Percentiles rank a stretch among this genome's conserved stretches.
phyloP scores from a whole-genome alignment of 2,888 invertebrate species.

The Busseola fusca region DNA sequence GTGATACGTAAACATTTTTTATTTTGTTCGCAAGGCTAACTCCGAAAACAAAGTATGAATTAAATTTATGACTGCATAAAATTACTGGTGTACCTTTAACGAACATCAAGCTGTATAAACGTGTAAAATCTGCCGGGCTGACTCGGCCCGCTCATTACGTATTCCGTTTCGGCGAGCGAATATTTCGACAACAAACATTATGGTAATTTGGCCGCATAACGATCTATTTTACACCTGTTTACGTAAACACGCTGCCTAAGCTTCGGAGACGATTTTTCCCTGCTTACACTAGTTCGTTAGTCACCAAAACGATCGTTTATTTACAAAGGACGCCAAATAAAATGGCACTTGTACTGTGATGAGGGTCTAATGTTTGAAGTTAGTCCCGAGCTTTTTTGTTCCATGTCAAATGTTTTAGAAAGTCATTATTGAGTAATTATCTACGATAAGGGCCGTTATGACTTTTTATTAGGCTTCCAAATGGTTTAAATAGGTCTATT shows the following conservation, averaged over 20 bases:
- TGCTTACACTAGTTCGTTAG: conserved; percentile 68
- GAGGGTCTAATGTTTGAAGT: conserved; percentile 65
- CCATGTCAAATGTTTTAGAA: conserved; percentile 60
- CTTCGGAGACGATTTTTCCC: conserved; percentile 78
- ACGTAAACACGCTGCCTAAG: conserved; percentile 83
- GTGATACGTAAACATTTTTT: conserved; percentile 60
- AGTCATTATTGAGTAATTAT: conserved; percentile 63
- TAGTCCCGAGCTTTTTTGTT: conserved; percentile 58
- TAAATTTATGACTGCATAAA: conserved; percentile 79
- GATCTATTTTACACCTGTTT: conserved; percentile 87
- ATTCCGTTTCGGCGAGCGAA: conserved; percentile 83
- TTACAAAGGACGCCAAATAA: conserved; percentile 60
- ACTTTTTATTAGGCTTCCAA: conserved; percentile 49
- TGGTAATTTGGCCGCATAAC: conserved; percentile 85
- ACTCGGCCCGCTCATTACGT: conserved; percentile 81
- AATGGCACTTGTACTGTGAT: conserved; percentile 60
- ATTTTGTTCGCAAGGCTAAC: conserved; percentile 62
- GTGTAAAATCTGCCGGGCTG: conserved; percentile 78
- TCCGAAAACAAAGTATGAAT: conserved; percentile 73
- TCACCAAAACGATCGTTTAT: conserved; percentile 64
- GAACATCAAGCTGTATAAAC: conserved; percentile 77
- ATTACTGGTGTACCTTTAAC: conserved; percentile 79
- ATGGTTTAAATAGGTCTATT: conserved; percentile 42
- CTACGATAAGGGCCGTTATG: conserved; percentile 44
- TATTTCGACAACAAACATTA: conserved; percentile 87